phyloP scores from a whole-genome alignment of 2,797 vertebrate genomes.

The Trachops cirrhosus region DNA sequence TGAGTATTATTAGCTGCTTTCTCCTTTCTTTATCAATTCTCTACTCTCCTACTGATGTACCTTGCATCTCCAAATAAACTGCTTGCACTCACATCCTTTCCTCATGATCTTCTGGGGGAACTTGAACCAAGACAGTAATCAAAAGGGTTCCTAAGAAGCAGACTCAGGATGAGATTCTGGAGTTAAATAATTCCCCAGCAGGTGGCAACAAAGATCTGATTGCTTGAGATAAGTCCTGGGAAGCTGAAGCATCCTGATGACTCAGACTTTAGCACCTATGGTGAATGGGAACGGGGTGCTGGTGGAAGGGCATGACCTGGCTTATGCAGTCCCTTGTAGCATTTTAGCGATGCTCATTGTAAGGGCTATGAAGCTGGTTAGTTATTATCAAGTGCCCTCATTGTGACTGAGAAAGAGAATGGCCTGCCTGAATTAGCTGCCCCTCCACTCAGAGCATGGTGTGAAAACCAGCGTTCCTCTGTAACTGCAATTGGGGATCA shows the following conservation, averaged over 20 bases:
- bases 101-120: neutral
- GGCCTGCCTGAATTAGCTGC: neutral
- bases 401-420: neutral
- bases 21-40: neutral
- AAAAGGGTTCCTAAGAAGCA: neutral
- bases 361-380: neutral
- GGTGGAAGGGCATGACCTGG: neutral
- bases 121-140: neutral
- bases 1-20: neutral
- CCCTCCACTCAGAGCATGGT: neutral
- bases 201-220: conserved; percentile 58
- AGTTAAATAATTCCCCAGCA: conserved; percentile 45
- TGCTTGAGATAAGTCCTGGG: neutral
- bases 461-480: neutral
- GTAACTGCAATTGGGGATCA: neutral
- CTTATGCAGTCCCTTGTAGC: neutral
- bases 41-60: neutral
- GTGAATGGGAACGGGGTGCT: neutral
- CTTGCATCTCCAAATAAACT: neutral
- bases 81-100: neutral
- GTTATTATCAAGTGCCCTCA: neutral
- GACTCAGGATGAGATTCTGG: neutral
- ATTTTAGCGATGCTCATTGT: neutral
- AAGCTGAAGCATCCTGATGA: neutral
- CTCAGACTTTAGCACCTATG: neutral